Base-by-base conservation (phyloP, 92 coral and sea anemone species). In the Umimayanthus chanpuru region DNA sequence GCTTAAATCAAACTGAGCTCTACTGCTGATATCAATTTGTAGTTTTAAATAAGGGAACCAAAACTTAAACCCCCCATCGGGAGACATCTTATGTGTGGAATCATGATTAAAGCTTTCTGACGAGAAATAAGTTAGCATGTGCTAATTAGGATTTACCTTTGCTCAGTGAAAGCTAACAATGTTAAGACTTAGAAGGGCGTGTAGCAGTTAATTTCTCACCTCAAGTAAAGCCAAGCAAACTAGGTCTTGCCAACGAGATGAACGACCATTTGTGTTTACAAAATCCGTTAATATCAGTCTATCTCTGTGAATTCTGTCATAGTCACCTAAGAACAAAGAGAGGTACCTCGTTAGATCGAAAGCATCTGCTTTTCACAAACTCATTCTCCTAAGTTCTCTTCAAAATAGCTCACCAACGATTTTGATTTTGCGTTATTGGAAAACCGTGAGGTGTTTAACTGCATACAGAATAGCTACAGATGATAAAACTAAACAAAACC, bases 141-240 rank as follows among this genome's bases (percentile, higher is more conserved):
- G 20, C 14, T 61, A 20, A 61, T 61, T 61, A 2, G 14, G 9
- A 18, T 16, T 56, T 61, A 61, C 4, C 21, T 16, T 61, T 23
- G n/a, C 68, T 21, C n/a, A n/a, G n/a, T n/a, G 8, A 61, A 23
- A 61, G 68, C 25, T 5, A 3, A 26, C 68, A 18, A 2, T 0
- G 18, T 23, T 15, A 53, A 53, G 18, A 47, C 23, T 15, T 15
- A 15, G 66, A 16, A 56, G 66, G 21, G 2, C 23, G 21, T 56
- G 66, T 9, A 56, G 23, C 68, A 61, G 26, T 0, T 61, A 20
- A 61, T 72, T 72, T 7, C 76, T 29, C 38, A 72, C 76, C 76
- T 72, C 76, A 10, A 72, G 39, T 30, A 72, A 7, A 29, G 76
- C 76, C 76, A 72, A 72, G 38, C 76, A 72, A 30, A 72, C 76